These are phyloP conservation scores for Bradypodion ventrale DNA, from an alignment of 2,797 vertebrate genomes.

Conservation along the genomic window DNA sequence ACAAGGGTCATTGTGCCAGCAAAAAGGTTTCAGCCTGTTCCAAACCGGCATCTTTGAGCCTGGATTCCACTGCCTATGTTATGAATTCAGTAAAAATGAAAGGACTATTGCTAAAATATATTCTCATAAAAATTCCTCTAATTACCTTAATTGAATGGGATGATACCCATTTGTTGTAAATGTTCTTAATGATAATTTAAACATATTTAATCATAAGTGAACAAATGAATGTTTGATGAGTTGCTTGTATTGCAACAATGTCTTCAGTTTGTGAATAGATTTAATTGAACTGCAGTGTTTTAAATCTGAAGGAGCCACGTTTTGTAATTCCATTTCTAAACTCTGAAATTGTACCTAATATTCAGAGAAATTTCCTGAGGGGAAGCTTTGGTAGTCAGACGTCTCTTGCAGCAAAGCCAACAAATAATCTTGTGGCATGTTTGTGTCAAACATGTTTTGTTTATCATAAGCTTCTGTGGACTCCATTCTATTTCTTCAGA, in stretches of 20 bases:
- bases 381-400: no score
- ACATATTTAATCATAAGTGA: constrained; percentile 37
- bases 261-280: constrained; percentile 10
- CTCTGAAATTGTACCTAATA: not conserved
- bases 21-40: no score
- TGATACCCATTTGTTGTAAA: constrained; percentile 38
- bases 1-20: no score
- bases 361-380: no score
- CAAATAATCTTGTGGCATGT: no score
- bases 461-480: no score
- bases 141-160: constrained; percentile 27
- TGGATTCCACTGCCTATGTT: not conserved
- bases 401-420: no score
- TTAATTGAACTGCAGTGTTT: constrained; percentile 24
- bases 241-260: constrained; percentile 19
- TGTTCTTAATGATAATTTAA: constrained; percentile 6
- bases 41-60: no score
- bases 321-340: not conserved
- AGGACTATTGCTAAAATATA: not conserved
- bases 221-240: constrained; percentile 43
- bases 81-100: constrained; percentile 3
- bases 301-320: not conserved
- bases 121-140: constrained; percentile 10
- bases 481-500: no score
- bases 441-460: no score